phyloP scores from a whole-genome alignment of 2,888 invertebrate species.

The Calameuta pallipes region DNA sequence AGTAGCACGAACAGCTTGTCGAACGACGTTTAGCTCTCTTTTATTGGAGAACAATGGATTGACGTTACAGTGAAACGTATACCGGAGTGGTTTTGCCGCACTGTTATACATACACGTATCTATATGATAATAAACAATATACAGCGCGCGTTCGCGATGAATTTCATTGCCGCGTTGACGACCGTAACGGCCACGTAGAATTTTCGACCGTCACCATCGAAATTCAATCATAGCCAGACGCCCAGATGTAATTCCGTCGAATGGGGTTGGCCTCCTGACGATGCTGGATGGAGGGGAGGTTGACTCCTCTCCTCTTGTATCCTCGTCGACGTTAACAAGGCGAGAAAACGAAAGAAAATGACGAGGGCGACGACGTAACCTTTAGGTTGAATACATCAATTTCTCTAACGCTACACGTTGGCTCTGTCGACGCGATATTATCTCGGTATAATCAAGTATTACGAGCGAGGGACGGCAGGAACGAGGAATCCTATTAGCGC shows the following conservation, averaged over 20 bases:
- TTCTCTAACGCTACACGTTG: not conserved
- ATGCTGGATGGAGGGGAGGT: no score
- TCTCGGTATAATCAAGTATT: not conserved
- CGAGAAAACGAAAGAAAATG: not conserved
- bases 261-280: not conserved
- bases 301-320: not conserved
- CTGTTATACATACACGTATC: not conserved
- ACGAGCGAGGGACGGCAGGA: not conserved
- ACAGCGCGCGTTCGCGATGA: not conserved
- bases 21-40: not conserved
- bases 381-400: not conserved
- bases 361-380: not conserved
- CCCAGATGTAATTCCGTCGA: not conserved
- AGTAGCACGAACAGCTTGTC: not conserved
- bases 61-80: not conserved
- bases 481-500: not conserved
- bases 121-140: not conserved
- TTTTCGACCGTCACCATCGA: not conserved
- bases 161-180: not conserved
- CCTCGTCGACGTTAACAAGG: not conserved
- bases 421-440: not conserved
- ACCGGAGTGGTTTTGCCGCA: not conserved
- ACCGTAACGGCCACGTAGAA: not conserved
- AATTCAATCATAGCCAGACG: not conserved
- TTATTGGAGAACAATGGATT: not conserved